A percentile compares a stretch with the other conserved stretches of the same genome.
Conservation (phyloP, 2,797 vertebrate genomes). For the Tragopan temminckii region DNA sequence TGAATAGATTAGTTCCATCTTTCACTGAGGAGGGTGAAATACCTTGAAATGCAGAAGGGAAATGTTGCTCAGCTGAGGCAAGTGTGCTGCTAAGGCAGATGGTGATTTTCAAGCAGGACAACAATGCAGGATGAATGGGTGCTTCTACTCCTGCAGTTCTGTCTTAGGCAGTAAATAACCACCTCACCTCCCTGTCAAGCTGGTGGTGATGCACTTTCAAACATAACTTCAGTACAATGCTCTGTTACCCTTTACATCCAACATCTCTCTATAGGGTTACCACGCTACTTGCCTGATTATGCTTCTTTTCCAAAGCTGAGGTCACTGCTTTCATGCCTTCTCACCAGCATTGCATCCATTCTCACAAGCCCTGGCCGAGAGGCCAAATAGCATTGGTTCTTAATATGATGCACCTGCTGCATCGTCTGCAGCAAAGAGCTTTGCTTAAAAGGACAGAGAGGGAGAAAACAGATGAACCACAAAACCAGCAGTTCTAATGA, state of each 20-base stretch:
- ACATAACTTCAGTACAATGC: neutral
- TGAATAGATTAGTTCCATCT: neutral
- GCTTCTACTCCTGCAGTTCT: neutral
- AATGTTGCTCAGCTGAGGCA: neutral
- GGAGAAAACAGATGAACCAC: constrained; percentile 41
- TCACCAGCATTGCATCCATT: fast-evolving
- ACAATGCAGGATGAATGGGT: neutral
- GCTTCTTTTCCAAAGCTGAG: neutral
- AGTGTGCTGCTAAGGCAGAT: neutral
- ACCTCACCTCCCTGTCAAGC: neutral
- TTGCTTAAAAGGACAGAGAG: neutral
- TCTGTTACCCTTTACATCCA: neutral
- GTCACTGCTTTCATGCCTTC: neutral
- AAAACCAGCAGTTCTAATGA: constrained; percentile 36
- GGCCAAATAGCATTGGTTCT: neutral
- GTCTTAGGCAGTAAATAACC: neutral
- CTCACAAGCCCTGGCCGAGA: neutral
- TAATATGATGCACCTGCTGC: neutral
- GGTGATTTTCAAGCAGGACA: neutral
- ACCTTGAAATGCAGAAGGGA: neutral
- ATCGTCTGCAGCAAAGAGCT: neutral
- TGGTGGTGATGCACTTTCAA: neutral
- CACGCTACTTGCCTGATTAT: neutral
- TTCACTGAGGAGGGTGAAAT: neutral
- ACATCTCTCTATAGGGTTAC: neutral